Evolutionary conservation across 2,113 vertebrate genomes (phyloP).

Genomic region (human (Homo sapiens)): DNA sequence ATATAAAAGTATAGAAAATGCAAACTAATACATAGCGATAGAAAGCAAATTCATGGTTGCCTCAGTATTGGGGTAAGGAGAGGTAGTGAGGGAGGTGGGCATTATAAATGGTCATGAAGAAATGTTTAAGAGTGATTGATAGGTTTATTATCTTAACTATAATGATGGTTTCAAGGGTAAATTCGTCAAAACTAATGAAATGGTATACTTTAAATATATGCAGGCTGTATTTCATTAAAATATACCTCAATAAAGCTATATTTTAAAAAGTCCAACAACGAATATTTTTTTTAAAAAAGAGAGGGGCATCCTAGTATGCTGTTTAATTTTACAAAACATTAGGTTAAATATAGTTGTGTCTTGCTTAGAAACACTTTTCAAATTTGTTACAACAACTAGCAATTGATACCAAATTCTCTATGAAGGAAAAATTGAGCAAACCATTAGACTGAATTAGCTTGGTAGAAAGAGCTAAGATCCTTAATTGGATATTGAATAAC

Average conservation of each 20-base stretch:
- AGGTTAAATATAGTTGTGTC: background rate
- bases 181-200: background rate
- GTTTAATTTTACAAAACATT: background rate
- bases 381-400: background rate
- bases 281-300: background rate
- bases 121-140: background rate
- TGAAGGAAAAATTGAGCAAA: constrained; percentile 7
- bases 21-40: background rate
- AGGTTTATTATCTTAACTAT: background rate
- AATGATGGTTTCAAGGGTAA: constrained; percentile 1
- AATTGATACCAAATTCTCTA: background rate
- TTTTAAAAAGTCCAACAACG: background rate
- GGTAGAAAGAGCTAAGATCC: background rate
- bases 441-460: background rate
- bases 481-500: background rate
- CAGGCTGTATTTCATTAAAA: background rate
- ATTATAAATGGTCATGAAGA: background rate
- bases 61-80: background rate
- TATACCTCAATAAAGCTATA: background rate
- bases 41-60: background rate
- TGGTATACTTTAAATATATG: background rate
- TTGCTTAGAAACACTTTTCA: background rate
- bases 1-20: background rate
- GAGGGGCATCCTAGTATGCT: background rate
- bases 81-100: background rate